Evolutionary conservation across 2,113 vertebrate genomes (phyloP), one percentile per base, ranked within the genome.

Genomic region (Blennius ocellaris): DNA sequence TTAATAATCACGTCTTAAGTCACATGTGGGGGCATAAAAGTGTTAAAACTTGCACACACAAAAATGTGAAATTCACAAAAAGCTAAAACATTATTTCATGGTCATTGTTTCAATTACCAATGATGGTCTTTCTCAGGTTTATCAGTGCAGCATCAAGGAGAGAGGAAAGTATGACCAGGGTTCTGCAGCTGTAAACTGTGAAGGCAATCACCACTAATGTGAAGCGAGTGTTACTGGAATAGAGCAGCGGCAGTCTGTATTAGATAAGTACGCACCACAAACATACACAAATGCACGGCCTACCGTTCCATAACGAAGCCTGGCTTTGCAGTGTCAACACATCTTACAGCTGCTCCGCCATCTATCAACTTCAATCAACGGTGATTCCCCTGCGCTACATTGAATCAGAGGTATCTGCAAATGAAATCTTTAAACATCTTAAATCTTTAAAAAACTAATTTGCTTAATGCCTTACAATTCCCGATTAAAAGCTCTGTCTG

Each of bases 401-500:
- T 82, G 91, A 86, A 90, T 90, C 82, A 70, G 86, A 85, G 64
- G 87, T 90, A 92, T 91, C 91, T 90, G 83, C 83, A 86, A 90
- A 90, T 92, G 76, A 93, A 93, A 95, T 90, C 90, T 91, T 89
- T 87, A 86, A 91, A 72, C 86, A 92, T 92, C 90, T 90, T 93
- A 91, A 93, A 93, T 93, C 91, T 92, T 93, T 92, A 90, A 95
- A 30, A 96, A 96, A 95, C 93, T 95, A 95, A 95, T 96, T 94
- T 95, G 93, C 94, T 92, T 94, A 95, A 96, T 96, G 94, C 93
- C 92, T 93, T 90, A 90, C 90, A 94, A 92, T 94, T 95, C 92
- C 94, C 92, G 94, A 97, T 96, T 96, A 96, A 95, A 96, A 94
- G 93, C 95, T 93, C 93, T 93, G 93, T 94, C 92, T 94, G 93